Evolutionary conservation across 2,113 vertebrate genomes (phyloP).

Genomic region (Riparia riparia): DNA sequence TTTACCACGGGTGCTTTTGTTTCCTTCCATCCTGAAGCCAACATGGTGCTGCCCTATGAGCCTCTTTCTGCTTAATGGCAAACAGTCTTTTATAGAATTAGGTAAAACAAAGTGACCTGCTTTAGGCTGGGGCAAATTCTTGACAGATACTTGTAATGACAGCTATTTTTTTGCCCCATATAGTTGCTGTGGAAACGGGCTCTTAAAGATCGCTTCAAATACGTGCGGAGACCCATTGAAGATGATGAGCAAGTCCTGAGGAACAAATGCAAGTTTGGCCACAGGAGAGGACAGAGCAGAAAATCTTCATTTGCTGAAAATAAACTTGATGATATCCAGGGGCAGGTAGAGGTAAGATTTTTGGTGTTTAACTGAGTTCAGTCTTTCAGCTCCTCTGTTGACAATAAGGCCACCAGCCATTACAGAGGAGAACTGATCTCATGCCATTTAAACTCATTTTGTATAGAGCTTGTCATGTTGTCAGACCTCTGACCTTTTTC

Average conservation of each 20-base stretch:
- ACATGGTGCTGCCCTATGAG: background rate
- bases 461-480: background rate
- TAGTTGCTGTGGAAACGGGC: conserved; percentile 79
- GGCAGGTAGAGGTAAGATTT: conserved; percentile 61
- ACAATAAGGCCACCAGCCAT: background rate
- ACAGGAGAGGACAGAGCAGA: conserved; percentile 71
- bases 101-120: background rate
- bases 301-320: conserved; percentile 52
- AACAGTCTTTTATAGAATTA: background rate
- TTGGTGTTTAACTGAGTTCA: background rate
- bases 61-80: background rate
- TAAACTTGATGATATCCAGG: conserved; percentile 1
- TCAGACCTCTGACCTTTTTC: background rate
- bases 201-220: conserved; percentile 81
- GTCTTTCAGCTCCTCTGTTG: background rate
- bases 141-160: background rate
- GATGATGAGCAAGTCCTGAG: conserved; percentile 79
- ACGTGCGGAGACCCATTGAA: conserved; percentile 76
- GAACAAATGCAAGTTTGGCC: conserved; percentile 80
- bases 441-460: background rate
- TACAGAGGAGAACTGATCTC: background rate
- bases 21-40: background rate
- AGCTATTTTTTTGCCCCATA: fast-evolving
- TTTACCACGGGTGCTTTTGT: background rate
- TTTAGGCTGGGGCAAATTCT: background rate